Evolutionary conservation across 2,888 invertebrate species (phyloP).

Genomic region (Hydraecia micacea): DNA sequence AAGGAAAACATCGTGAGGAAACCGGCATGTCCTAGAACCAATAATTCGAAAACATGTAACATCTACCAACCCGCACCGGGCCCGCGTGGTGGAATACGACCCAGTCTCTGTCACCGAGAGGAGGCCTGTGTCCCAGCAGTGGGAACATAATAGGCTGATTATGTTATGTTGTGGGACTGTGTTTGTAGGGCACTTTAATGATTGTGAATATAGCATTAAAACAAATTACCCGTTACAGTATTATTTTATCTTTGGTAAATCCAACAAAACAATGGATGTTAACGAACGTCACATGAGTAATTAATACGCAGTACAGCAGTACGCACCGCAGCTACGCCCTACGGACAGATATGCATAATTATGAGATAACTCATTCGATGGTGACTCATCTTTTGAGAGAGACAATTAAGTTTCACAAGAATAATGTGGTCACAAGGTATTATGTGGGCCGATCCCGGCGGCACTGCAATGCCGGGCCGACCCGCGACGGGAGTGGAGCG

Average conservation of each 20-base stretch:
- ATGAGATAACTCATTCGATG: background rate
- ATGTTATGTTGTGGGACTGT: too few species aligned
- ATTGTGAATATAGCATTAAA: background rate
- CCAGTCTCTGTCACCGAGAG: too few species aligned
- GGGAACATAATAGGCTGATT: too few species aligned
- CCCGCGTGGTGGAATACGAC: too few species aligned
- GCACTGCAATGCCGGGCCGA: constrained; percentile 57
- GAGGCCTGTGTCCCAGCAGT: too few species aligned
- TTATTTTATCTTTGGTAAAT: too few species aligned
- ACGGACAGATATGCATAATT: background rate
- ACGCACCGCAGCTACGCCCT: background rate
- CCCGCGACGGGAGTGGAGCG: constrained; percentile 58
- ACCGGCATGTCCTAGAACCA: background rate
- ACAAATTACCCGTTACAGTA: too few species aligned
- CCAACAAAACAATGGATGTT: background rate
- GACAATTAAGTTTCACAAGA: background rate
- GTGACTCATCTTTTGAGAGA: too few species aligned
- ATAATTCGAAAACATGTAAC: background rate
- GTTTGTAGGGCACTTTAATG: background rate
- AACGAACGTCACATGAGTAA: background rate
- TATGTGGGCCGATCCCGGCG: constrained; percentile 52
- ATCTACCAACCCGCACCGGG: background rate
- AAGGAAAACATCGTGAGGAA: too few species aligned
- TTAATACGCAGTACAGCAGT: background rate
- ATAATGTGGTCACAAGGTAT: too few species aligned